Evolutionary conservation across 1,140 invertebrate genomes (phyloP).

Genomic region (Nasonia giraulti): DNA sequence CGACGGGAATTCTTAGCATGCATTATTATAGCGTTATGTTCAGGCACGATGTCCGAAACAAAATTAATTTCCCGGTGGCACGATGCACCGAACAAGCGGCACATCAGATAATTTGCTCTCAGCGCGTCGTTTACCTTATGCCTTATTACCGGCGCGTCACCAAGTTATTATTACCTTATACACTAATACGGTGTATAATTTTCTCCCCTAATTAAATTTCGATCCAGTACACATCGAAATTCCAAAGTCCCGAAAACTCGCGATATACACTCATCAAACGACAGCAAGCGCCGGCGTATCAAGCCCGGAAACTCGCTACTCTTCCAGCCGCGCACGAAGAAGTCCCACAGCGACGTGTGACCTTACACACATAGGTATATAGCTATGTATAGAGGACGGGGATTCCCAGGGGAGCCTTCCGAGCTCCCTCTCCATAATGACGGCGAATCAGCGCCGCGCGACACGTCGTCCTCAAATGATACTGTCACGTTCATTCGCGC

Average conservation of each 20-base stretch:
- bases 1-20: background rate
- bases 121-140: background rate
- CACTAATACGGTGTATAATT: background rate
- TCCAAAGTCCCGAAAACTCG: too few species aligned
- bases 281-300: background rate
- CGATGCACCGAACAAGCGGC: background rate
- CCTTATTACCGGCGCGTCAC: background rate
- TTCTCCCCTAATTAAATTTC: background rate
- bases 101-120: background rate
- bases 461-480: background rate
- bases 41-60: background rate
- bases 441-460: background rate
- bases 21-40: background rate
- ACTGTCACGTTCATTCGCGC: background rate
- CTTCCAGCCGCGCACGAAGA: background rate
- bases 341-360: background rate
- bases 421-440: slow-evolving; percentile 14
- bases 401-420: slow-evolving; percentile 24
- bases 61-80: background rate
- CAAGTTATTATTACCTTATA: background rate
- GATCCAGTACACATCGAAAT: background rate
- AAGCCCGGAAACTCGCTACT: background rate
- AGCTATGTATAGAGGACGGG: background rate
- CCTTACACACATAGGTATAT: background rate
- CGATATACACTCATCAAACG: background rate